These are phyloP conservation scores for Chlamydotis undulata DNA, from an alignment of 2,113 vertebrate genomes.

Conservation along the genomic window DNA sequence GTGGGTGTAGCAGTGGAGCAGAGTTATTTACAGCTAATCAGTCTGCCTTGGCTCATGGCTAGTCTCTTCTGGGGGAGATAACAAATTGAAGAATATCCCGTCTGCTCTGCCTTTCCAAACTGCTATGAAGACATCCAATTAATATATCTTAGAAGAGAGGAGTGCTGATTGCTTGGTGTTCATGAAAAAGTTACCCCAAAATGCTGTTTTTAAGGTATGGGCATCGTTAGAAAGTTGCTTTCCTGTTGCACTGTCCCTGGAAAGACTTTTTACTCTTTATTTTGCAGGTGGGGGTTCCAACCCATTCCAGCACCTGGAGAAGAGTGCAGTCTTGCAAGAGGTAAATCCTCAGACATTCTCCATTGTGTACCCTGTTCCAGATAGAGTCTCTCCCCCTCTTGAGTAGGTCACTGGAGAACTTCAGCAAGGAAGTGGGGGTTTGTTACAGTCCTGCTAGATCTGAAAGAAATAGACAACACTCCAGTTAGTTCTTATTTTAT, in stretches of 20 bases:
- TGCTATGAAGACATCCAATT: background rate
- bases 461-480: background rate
- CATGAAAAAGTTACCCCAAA: background rate
- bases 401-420: background rate
- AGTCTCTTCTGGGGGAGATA: background rate
- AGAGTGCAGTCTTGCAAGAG: slow-evolving; percentile 85
- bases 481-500: background rate
- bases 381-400: background rate
- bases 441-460: background rate
- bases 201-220: background rate
- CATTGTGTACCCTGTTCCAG: background rate
- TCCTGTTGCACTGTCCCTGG: background rate
- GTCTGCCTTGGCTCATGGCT: background rate
- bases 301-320: slow-evolving; percentile 84
- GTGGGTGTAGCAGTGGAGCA: background rate
- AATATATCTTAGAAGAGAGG: background rate
- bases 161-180: background rate
- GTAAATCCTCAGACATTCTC: slow-evolving; percentile 49
- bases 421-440: background rate
- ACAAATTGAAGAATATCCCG: background rate
- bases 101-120: background rate
- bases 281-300: slow-evolving; percentile 79
- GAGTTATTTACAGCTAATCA: background rate
- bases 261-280: background rate
- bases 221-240: background rate